A percentile compares a stretch with the other conserved stretches of the same genome.
Evolutionary conservation across 2,113 vertebrate genomes (phyloP).

Genomic region (Aleadryas rufinucha): DNA sequence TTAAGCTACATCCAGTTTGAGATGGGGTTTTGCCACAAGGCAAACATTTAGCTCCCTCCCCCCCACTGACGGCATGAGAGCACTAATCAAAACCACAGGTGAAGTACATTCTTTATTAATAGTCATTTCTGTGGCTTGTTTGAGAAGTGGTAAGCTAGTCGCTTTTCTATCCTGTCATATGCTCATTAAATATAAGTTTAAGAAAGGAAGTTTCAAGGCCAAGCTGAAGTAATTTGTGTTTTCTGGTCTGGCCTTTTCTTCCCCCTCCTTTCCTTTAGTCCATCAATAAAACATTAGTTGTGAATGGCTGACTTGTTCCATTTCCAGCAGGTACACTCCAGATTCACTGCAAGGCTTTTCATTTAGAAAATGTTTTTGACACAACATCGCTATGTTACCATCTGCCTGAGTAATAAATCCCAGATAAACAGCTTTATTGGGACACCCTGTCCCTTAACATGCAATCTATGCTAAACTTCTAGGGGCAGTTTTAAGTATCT

Average conservation of each 20-base stretch:
- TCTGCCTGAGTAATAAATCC: slow-evolving; percentile 43
- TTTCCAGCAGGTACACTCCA: slow-evolving; percentile 29
- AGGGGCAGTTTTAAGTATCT: not conserved
- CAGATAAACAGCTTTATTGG: slow-evolving; percentile 29
- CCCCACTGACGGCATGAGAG: not conserved
- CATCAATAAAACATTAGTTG: slow-evolving; percentile 5
- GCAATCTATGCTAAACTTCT: not conserved
- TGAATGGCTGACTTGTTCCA: not conserved
- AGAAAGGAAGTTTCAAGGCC: not conserved
- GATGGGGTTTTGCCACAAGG: not conserved
- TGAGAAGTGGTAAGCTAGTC: not conserved
- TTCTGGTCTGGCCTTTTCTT: not conserved
- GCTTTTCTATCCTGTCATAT: not conserved
- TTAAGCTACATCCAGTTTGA: not conserved
- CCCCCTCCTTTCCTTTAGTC: not conserved
- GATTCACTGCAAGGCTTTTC: slow-evolving; percentile 27
- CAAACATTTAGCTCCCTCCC: not conserved
- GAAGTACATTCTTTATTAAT: not conserved
- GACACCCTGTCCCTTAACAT: not conserved
- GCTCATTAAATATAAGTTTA: not conserved
- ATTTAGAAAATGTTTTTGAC: slow-evolving; percentile 43
- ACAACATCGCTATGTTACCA: not conserved
- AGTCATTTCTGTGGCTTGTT: not conserved
- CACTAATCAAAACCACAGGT: not conserved
- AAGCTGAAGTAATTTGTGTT: not conserved